A percentile compares a stretch with the other conserved stretches of the same genome.
These are phyloP conservation scores for Myrmecobius fasciatus DNA, from an alignment of 2,113 vertebrate species.

Conservation along the genomic window DNA sequence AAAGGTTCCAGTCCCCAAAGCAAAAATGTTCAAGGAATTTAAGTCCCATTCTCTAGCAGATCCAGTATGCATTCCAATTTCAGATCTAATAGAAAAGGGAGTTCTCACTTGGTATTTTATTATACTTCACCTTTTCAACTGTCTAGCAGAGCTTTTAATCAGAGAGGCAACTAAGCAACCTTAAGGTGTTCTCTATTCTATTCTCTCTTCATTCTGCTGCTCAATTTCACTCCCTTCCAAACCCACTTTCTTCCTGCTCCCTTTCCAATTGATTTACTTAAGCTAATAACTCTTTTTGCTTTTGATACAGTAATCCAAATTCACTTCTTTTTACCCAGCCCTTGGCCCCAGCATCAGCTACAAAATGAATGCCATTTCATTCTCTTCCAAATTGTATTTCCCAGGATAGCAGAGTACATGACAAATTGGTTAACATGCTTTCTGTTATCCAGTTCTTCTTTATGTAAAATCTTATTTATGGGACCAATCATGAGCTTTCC, in stretches of 20 bases:
- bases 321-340: background rate
- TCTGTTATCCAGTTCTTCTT: background rate
- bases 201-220: background rate
- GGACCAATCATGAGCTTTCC: background rate
- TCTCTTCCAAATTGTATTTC: background rate
- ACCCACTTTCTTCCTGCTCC: background rate
- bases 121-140: background rate
- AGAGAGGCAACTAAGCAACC: slow-evolving; percentile 7
- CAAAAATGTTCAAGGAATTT: background rate
- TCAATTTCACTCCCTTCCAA: slow-evolving; percentile 9
- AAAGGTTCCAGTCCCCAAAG: background rate
- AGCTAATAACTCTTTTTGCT: background rate
- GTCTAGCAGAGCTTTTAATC: background rate
- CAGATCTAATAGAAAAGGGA: background rate
- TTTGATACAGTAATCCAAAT: background rate
- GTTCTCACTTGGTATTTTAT: background rate
- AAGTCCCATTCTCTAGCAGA: background rate
- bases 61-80: background rate
- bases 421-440: slow-evolving; percentile 3
- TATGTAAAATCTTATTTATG: background rate
- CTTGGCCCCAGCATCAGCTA: background rate
- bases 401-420: background rate
- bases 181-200: background rate
- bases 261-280: slow-evolving; percentile 18
- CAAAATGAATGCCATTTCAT: background rate